phyloP scores from a whole-genome alignment of 1,140 invertebrate species.

The Teleopsis dalmanni region DNA sequence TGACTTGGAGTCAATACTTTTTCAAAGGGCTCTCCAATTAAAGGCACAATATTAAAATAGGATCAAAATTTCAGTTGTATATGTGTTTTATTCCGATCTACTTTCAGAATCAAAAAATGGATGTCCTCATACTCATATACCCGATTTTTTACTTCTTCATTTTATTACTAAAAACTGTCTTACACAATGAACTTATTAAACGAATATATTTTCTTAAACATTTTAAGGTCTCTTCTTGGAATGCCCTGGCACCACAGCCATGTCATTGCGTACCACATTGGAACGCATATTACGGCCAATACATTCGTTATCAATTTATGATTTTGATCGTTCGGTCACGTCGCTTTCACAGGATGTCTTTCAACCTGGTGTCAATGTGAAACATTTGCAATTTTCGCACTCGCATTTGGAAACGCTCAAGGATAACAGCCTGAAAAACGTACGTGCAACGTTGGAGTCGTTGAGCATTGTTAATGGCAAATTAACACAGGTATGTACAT shows the following conservation, averaged over 20 bases:
- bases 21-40: too few relatives aligned
- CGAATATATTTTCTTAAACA: background rate
- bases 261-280: constrained; percentile 45
- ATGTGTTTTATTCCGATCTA: too few relatives aligned
- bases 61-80: too few relatives aligned
- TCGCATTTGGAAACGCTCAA: constrained; percentile 66
- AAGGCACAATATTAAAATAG: too few relatives aligned
- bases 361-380: constrained; percentile 61
- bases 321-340: constrained; percentile 67
- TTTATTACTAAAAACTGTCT: too few relatives aligned
- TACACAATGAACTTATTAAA: too few relatives aligned
- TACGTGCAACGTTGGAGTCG: constrained; percentile 69
- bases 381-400: constrained; percentile 75
- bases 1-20: too few relatives aligned
- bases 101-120: too few relatives aligned
- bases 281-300: constrained; percentile 56
- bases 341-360: constrained; percentile 64
- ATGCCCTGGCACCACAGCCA: constrained; percentile 58
- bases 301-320: constrained; percentile 80
- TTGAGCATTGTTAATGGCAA: constrained; percentile 74
- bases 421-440: constrained; percentile 63
- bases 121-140: too few relatives aligned
- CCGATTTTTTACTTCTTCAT: too few relatives aligned
- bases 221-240: constrained; percentile 70
- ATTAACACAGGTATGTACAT: constrained; percentile 52